Evolutionary conservation across 2,888 invertebrate genomes (phyloP), one percentile per base, ranked within the genome.

Genomic region (Brachylomia viminalis): DNA sequence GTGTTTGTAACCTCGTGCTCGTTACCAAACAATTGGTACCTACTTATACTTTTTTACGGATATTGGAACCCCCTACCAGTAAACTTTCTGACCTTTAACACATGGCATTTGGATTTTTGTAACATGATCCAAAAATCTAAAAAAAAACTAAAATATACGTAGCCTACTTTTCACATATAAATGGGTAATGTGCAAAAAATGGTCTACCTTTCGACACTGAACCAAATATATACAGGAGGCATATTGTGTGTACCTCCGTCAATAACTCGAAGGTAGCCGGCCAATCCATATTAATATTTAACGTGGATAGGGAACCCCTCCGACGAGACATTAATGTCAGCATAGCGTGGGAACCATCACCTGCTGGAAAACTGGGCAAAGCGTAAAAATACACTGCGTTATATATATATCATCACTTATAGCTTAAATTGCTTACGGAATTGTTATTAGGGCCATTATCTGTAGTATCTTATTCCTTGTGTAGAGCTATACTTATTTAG

Each of bases 211-310:
- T 72, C 56, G 77, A 84, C 82, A 79, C 72, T 49, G 65, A 70
- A 72, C 75, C 42, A 80, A 85, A 83, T 81, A 82, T 84, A 78
- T 72, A 77, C 78, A 72, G 59, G 65, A 65, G 59, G 64, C 54
- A 76, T 80, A 84, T 81, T 66, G 73, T 82, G 82, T 83, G 79
- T 79, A 83, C 73, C 81, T 82, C 70, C 80, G 81, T 84, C 84
- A 79, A 88, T 85, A 87, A 81, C 85, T 82, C 71, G 84, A 85
- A 79, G 87, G 82, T 76, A 80, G 81, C 67, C 67, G 88, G 88
- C 82, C 87, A 82, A 86, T 86, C 85, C 87, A 86, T 90, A 91
- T 94, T 92, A 94, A 95, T 94, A 95, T 93, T 94, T 92, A 93
- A 94, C 86, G 87, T 85, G 87, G 88, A 86, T 86, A 90, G 91